Percentiles rank a stretch among this genome's conserved stretches.
Conservation (phyloP, 2,113 vertebrate species). For the Carettochelys insculpta region DNA sequence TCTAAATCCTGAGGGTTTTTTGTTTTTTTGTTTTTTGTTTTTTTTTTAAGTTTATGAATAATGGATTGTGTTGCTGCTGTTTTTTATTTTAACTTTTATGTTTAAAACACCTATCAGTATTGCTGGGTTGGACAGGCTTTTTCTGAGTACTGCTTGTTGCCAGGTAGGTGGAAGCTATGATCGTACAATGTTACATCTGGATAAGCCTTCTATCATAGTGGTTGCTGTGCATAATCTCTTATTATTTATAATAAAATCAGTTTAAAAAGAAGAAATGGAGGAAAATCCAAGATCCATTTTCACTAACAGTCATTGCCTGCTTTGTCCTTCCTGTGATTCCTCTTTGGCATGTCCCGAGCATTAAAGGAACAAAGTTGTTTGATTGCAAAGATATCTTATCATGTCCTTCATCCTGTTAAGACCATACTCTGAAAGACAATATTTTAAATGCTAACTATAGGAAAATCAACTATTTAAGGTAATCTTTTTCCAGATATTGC, state of each 20-base stretch:
- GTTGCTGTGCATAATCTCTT: not conserved
- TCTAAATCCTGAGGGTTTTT: too few relatives aligned
- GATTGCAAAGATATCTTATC: not conserved
- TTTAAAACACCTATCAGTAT: not conserved
- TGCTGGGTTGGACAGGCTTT: not conserved
- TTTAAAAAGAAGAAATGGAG: not conserved
- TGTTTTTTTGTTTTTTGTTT: too few relatives aligned
- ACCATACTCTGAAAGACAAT: not conserved
- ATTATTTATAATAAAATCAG: not conserved
- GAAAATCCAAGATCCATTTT: not conserved
- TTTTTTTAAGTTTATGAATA: too few relatives aligned
- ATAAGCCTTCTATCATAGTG: not conserved
- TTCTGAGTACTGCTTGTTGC: not conserved
- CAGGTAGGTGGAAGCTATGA: conserved; percentile 45
- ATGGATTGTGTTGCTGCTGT: not conserved
- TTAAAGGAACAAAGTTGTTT: not conserved
- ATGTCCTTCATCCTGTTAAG: not conserved
- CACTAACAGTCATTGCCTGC: not conserved
- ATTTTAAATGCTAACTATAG: not conserved
- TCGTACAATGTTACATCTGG: conserved; percentile 12
- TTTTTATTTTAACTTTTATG: not conserved
- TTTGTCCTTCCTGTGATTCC: not conserved
- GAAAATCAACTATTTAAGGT: not conserved
- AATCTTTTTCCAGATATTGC: not conserved
- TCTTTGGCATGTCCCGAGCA: not conserved